Evolutionary conservation across 2,888 invertebrate species (phyloP), one percentile per base, ranked within the genome.

Genomic region (Tryphoninae sp.): DNA sequence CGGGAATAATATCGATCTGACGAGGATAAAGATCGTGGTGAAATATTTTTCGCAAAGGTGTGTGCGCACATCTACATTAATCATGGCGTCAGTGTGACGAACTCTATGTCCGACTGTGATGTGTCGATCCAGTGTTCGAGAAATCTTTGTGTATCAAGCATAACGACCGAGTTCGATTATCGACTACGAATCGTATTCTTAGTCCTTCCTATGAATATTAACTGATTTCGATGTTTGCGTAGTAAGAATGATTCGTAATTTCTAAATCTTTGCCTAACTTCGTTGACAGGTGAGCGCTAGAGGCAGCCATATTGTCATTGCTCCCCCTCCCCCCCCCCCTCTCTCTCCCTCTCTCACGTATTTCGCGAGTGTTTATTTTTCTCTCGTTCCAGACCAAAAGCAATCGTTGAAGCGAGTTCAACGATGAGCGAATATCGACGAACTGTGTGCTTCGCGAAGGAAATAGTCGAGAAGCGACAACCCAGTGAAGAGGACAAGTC

Each of bases 51-150:
- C 3, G 33, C n/a, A 33, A 53, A 19, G 53, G 9, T 68, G 9
- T 68, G 68, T 40, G 68, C 53, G 53, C 55, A 11, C 13, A 4
- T 68, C n/a, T 7, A 1, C n/a, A 8, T 23, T 68, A 19, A 33
- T 7, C 7, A 33, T 33, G 40, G 22, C 16, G 9, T 22, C 51
- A 19, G 16, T 45, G 13, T 45, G 9, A 45, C 45, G 45, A 45
- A 13, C 45, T 2, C 45, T 13, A 3, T 13, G 45, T 2, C 13
- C 13, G 45, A 9, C 13, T 13, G 11, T 2, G 13, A 13, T 16
- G 9, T 53, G 51, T 33, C n/a, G 40, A 53, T 53, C 9, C 19
- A 33, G 7, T 6, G 11, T 53, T 19, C 11, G 33, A 33, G 33
- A 53, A 40, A 40, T 53, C 53, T 13, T 69, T 13, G 22, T 13